Percentiles rank a stretch among this genome's conserved stretches.
phyloP scores from a whole-genome alignment of 1,140 invertebrate species.

The Drosophila baimaii region DNA sequence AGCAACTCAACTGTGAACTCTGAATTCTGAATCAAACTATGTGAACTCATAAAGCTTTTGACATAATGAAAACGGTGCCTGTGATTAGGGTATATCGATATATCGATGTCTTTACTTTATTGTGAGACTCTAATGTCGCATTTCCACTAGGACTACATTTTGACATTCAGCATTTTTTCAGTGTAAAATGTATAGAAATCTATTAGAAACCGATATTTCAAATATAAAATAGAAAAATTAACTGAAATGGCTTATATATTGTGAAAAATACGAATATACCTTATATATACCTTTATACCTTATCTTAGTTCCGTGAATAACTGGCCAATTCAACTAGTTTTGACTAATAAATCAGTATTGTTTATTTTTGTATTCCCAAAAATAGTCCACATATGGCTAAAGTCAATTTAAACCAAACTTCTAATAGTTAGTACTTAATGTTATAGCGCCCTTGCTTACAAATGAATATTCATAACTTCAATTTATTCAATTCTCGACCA shows the following conservation, averaged over 20 bases:
- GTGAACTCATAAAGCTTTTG: too few relatives aligned
- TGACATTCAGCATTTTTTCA: not conserved
- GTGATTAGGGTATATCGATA: too few relatives aligned
- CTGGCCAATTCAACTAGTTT: not conserved
- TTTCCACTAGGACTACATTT: not conserved
- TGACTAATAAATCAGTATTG: not conserved
- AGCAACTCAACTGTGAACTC: too few relatives aligned
- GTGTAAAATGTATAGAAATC: not conserved
- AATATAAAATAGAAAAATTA: not conserved
- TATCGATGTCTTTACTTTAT: not conserved
- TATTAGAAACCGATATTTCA: not conserved
- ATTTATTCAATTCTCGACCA: conserved; percentile 40
- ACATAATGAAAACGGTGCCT: too few relatives aligned
- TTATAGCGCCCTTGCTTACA: conserved; percentile 5
- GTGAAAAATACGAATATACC: too few relatives aligned
- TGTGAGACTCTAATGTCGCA: too few relatives aligned
- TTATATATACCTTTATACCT: too few relatives aligned
- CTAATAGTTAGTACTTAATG: not conserved
- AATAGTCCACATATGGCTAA: not conserved
- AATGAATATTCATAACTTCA: conserved; percentile 27
- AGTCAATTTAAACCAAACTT: not conserved
- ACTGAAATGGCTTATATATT: not conserved
- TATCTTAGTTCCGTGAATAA: not conserved
- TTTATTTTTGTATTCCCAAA: conserved; percentile 4
- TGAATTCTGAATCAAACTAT: too few relatives aligned